A percentile compares a stretch with the other conserved stretches of the same genome.
phyloP scores from a whole-genome alignment of 2,113 vertebrate species.

The Pelvicachromis taeniatus region DNA sequence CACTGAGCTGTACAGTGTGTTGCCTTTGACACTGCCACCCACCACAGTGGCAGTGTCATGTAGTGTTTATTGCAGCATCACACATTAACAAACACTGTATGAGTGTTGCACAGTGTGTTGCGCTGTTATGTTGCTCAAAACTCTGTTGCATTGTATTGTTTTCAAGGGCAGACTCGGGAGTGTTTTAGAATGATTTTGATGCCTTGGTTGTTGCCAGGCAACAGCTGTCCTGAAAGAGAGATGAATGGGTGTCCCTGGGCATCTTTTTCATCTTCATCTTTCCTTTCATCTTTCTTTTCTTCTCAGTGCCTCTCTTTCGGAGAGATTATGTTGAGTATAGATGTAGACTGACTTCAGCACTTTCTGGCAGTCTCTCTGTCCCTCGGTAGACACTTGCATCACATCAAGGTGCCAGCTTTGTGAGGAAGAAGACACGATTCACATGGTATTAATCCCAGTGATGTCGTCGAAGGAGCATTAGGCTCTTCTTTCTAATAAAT shows the following conservation, averaged over 20 bases:
- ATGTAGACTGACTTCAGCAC: neutral
- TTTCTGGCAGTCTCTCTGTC: neutral
- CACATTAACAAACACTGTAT: neutral
- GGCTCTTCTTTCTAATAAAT: neutral
- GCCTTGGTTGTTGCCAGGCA: constrained; percentile 64
- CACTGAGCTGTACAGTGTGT: neutral
- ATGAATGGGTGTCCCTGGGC: constrained; percentile 47
- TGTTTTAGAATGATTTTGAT: constrained; percentile 39
- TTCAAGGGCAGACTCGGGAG: constrained; percentile 28
- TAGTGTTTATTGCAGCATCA: neutral
- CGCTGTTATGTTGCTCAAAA: neutral
- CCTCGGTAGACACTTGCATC: neutral
- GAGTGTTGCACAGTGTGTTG: neutral
- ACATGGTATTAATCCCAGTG: neutral
- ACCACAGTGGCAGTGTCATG: neutral
- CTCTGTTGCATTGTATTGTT: neutral
- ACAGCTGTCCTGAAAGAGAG: constrained; percentile 54
- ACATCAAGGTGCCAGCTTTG: neutral
- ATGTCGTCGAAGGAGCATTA: neutral
- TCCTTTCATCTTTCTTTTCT: constrained; percentile 1
- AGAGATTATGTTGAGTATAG: neutral
- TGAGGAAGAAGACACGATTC: neutral
- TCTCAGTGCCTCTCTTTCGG: neutral
- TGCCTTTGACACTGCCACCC: neutral
- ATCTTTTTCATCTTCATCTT: neutral